These are phyloP conservation scores for Dicranocentrus wangi DNA, from an alignment of 2,888 invertebrate species.

Conservation along the genomic window DNA sequence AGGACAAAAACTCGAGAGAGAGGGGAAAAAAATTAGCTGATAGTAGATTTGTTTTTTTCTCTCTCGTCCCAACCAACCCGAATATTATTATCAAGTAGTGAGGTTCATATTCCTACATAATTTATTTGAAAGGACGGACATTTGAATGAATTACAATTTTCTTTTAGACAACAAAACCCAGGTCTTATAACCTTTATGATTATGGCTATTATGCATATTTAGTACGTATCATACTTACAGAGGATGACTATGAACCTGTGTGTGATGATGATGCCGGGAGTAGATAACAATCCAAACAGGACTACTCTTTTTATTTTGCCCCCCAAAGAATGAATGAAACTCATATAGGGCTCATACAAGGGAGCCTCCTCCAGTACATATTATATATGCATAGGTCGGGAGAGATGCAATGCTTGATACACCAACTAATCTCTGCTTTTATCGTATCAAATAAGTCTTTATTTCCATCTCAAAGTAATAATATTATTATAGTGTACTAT, in stretches of 20 bases:
- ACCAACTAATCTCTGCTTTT: conserved; percentile 53
- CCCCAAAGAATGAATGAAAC: too few species aligned
- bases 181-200: conserved; percentile 54
- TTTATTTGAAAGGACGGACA: conserved; percentile 48
- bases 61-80: too few species aligned
- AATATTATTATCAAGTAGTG: too few species aligned
- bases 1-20: not conserved
- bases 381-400: conserved; percentile 4
- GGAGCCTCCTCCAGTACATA: not conserved
- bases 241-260: not conserved
- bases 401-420: conserved; percentile 27
- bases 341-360: too few species aligned
- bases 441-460: conserved; percentile 58
- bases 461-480: conserved; percentile 55
- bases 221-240: conserved; percentile 27
- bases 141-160: conserved; percentile 51
- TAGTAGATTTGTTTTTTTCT: not conserved
- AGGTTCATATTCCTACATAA: conserved; percentile 27
- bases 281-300: conserved; percentile 4
- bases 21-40: conserved; percentile 1
- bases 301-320: not conserved
- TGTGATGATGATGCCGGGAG: conserved; percentile 22
- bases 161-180: conserved; percentile 4
- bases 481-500: conserved; percentile 10
- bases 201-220: conserved; percentile 61